Conservation (phyloP, 2,888 invertebrate species). For the Xylota segnis region DNA sequence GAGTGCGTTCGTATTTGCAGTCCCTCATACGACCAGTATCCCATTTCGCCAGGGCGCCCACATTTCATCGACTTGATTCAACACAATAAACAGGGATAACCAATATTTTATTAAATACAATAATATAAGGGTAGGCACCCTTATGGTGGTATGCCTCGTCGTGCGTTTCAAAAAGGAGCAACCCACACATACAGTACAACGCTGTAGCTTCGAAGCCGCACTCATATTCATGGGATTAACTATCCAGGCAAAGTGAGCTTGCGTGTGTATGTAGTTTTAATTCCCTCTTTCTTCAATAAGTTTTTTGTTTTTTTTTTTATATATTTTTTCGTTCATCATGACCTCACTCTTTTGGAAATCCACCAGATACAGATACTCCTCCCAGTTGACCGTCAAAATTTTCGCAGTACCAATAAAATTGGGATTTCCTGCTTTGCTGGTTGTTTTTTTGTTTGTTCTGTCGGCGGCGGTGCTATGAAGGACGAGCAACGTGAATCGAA, state of each 20-base stretch:
- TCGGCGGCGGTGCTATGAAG: constrained; percentile 42
- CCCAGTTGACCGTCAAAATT: constrained; percentile 60
- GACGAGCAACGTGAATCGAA: constrained; percentile 47
- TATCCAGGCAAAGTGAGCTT: constrained; percentile 1
- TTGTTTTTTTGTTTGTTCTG: constrained; percentile 13
- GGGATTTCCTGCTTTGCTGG: constrained; percentile 53
- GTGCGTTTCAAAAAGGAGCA: neutral
- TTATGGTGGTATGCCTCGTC: neutral
- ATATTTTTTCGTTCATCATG: neutral
- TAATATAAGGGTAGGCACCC: constrained; percentile 12
- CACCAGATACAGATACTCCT: constrained; percentile 23
- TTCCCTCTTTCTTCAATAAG: constrained; percentile 7
- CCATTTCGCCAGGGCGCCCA: constrained; percentile 9
- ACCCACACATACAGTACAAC: neutral
- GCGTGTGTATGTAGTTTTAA: constrained; percentile 16
- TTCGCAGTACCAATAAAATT: constrained; percentile 67
- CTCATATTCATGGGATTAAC: constrained; percentile 12
- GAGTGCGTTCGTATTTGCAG: too few species aligned
- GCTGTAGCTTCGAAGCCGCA: neutral
- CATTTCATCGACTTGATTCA: constrained; percentile 46
- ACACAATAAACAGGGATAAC: constrained; percentile 43
- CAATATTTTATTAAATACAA: constrained; percentile 68
- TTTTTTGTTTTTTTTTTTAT: too few species aligned
- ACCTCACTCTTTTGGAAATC: neutral
- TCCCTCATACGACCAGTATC: neutral